Base-by-base conservation (phyloP, 35 echinoderm and acorn worm genomes). In the Chiridota heheva region DNA sequence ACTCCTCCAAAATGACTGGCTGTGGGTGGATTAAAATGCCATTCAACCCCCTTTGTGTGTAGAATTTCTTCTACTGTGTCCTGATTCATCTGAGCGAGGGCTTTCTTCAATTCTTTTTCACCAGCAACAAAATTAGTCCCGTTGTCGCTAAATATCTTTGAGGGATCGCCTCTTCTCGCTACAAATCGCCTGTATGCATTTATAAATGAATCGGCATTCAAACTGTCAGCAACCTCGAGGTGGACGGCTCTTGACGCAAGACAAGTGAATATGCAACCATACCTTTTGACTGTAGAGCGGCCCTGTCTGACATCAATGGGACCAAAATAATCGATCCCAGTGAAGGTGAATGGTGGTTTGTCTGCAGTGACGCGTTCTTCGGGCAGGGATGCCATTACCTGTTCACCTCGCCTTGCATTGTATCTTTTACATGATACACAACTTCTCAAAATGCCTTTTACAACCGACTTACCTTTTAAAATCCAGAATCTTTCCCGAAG, bases 11-110 rank as follows among this genome's bases (percentile, higher is more conserved):
- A 68, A 29, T 78, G 73, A 60, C 44, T 71, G 3, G 60, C 76
- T 42, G 85, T 30, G 25, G 85, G 85, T 8, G 83, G 73, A 64
- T 71, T 88, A 40, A 68, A 88, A 25, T 67, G 29, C 53, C 85
- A 68, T 30, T 70, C 42, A 20, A 22, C 38, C 51, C 31, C 42
- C 29, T 32, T 22, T 84, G 64, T 7, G 70, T 74, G 24, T 20
- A 69, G 5, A 35, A 36, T 41, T 36, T 69, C 66, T 41, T 69
- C 6, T 33, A 69, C 36, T 34, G 20, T 4, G 40, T 49, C 37
- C 39, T 77, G 73, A 25, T 43, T 46, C 70, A 43, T 46, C 5
- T 74, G 29, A 5, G 42, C 6, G 12, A 74, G 29, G 6, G 37
- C 70, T 28, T 74, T 38, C 40, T 46, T 74, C 17, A 74, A 25